phyloP scores from a whole-genome alignment of 2,888 invertebrate species.

The Byasa hedistus region DNA sequence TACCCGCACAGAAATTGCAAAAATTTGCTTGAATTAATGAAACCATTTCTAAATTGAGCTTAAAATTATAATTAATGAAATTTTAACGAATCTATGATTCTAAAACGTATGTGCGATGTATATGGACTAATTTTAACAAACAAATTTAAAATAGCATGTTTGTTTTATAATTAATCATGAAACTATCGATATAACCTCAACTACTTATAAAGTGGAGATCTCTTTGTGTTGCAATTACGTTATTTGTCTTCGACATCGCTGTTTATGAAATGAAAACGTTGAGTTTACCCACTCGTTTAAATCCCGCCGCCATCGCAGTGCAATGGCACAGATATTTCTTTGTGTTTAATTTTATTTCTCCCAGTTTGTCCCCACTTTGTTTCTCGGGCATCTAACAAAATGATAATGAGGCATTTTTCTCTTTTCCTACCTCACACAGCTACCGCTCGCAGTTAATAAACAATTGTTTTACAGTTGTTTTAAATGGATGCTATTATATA shows the following conservation, averaged over 20 bases:
- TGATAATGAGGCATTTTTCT: conserved; percentile 24
- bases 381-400: conserved; percentile 20
- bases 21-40: too few relatives aligned
- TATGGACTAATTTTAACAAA: too few relatives aligned
- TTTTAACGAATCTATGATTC: too few relatives aligned
- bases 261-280: conserved; percentile 11
- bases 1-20: too few relatives aligned
- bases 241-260: conserved; percentile 4
- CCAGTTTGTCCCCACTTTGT: conserved; percentile 24
- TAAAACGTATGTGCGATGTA: too few relatives aligned
- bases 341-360: conserved; percentile 26
- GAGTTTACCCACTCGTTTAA: conserved; percentile 14
- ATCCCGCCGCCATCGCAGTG: conserved; percentile 13
- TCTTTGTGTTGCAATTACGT: conserved; percentile 8
- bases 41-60: too few relatives aligned
- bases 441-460: conserved; percentile 19
- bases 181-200: too few relatives aligned
- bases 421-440: conserved; percentile 5
- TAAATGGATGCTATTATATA: not conserved
- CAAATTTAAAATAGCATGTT: too few relatives aligned
- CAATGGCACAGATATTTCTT: conserved; percentile 27
- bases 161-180: too few relatives aligned
- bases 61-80: too few relatives aligned
- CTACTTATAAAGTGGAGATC: too few relatives aligned
- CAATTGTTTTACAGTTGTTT: conserved; percentile 15